phyloP scores from a whole-genome alignment of 2,113 vertebrate species.

The Siphamia tubifer region DNA sequence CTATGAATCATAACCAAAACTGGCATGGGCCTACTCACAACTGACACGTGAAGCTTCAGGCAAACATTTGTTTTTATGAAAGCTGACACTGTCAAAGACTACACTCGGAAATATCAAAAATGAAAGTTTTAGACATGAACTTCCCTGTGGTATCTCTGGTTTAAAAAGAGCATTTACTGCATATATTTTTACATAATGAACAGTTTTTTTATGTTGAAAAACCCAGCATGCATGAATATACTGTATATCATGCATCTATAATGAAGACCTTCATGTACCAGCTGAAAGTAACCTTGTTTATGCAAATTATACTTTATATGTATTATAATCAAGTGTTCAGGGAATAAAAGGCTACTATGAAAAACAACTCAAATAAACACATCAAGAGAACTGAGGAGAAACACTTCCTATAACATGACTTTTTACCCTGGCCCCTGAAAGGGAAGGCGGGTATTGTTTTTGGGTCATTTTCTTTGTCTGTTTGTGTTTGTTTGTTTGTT shows the following conservation, averaged over 20 bases:
- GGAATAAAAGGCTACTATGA: conserved; percentile 23
- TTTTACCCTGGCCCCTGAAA: no score
- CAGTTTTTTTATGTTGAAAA: background rate
- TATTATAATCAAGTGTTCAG: conserved; percentile 42
- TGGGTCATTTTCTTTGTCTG: no score
- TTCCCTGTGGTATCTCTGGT: conserved; percentile 4
- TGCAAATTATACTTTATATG: conserved; percentile 47
- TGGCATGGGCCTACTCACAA: conserved; percentile 59
- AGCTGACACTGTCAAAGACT: conserved; percentile 59
- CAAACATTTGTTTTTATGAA: conserved; percentile 58
- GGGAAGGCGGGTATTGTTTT: no score
- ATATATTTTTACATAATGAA: background rate
- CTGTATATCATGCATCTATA: conserved; percentile 6
- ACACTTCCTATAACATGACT: background rate
- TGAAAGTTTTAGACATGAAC: conserved; percentile 21
- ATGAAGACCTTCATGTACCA: background rate
- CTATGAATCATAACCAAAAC: conserved; percentile 72
- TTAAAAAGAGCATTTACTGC: conserved; percentile 2
- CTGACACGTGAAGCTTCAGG: conserved; percentile 66
- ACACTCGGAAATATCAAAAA: conserved; percentile 25
- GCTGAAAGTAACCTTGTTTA: conserved; percentile 29
- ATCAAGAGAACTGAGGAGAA: conserved; percentile 32
- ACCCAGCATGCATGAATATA: conserved; percentile 20
- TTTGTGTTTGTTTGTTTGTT: no score
- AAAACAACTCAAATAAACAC: conserved; percentile 34